A percentile compares a stretch with the other conserved stretches of the same genome.
Conservation (phyloP, 2,888 invertebrate species). For the Apotomis capreana region DNA sequence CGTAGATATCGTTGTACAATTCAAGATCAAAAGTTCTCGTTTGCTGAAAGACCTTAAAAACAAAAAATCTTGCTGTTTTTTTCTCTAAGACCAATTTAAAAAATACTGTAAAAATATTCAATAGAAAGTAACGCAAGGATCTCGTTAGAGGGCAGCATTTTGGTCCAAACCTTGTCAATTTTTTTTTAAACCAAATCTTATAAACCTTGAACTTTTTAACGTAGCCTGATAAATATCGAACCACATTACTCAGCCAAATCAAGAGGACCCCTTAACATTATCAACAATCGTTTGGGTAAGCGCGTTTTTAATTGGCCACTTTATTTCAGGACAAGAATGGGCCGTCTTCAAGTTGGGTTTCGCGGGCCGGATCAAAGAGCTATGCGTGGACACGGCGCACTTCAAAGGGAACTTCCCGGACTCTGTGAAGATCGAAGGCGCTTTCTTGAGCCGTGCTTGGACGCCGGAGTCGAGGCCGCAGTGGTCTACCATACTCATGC, state of each 20-base stretch:
- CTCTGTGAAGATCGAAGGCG: slow-evolving; percentile 82
- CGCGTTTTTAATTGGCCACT: slow-evolving; percentile 42
- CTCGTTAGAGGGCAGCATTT: too few relatives aligned
- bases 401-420: slow-evolving; percentile 87
- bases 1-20: too few relatives aligned
- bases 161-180: too few relatives aligned
- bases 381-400: slow-evolving; percentile 84
- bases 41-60: too few relatives aligned
- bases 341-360: slow-evolving; percentile 84
- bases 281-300: slow-evolving; percentile 2
- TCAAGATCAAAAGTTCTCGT: too few relatives aligned
- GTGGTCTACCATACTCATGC: slow-evolving; percentile 79
- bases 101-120: too few relatives aligned
- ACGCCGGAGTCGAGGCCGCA: slow-evolving; percentile 51
- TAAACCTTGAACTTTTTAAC: not conserved
- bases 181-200: too few relatives aligned
- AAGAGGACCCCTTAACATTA: slow-evolving; percentile 24
- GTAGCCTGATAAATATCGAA: not conserved
- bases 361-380: slow-evolving; percentile 73
- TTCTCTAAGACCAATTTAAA: too few relatives aligned
- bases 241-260: not conserved
- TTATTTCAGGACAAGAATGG: slow-evolving; percentile 82
- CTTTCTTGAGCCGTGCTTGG: slow-evolving; percentile 64
- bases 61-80: too few relatives aligned
- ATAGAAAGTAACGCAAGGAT: too few relatives aligned